A percentile compares a stretch with the other conserved stretches of the same genome.
phyloP scores from a whole-genome alignment of 1,140 invertebrate species.

The Scaptomyza graminum region DNA sequence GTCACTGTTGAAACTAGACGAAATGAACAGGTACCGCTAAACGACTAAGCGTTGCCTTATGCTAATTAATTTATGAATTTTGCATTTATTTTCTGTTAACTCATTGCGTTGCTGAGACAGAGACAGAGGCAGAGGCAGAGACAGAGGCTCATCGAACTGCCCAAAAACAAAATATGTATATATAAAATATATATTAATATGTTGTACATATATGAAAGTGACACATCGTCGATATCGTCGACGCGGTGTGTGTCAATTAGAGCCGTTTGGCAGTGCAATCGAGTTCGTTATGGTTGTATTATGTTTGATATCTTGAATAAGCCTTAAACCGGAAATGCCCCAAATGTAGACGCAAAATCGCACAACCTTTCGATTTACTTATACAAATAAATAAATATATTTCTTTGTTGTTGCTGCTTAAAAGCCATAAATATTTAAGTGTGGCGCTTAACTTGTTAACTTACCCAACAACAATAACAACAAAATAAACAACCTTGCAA shows the following conservation, averaged over 20 bases:
- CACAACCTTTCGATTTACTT: constrained; percentile 13
- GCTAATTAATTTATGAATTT: constrained; percentile 77
- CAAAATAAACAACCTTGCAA: constrained; percentile 18
- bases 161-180: constrained; percentile 13
- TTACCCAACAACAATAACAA: constrained; percentile 45
- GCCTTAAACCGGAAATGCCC: constrained; percentile 66
- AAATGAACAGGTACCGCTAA: constrained; percentile 46
- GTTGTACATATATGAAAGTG: constrained; percentile 58
- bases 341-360: constrained; percentile 48
- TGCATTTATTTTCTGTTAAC: constrained; percentile 37
- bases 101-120: constrained; percentile 16
- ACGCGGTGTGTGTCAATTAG: constrained; percentile 48
- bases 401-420: constrained; percentile 28
- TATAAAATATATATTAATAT: constrained; percentile 12
- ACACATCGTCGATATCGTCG: constrained; percentile 59
- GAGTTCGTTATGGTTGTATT: background rate
- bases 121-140: constrained; percentile 8
- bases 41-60: constrained; percentile 55
- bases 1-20: constrained; percentile 66
- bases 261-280: constrained; percentile 27
- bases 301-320: constrained; percentile 21
- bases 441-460: constrained; percentile 76
- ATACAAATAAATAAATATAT: background rate
- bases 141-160: constrained; percentile 37
- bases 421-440: constrained; percentile 71